Percentiles rank a stretch among this genome's conserved stretches.
phyloP scores from a whole-genome alignment of 2,113 vertebrate species.

The Lamprotornis superbus region DNA sequence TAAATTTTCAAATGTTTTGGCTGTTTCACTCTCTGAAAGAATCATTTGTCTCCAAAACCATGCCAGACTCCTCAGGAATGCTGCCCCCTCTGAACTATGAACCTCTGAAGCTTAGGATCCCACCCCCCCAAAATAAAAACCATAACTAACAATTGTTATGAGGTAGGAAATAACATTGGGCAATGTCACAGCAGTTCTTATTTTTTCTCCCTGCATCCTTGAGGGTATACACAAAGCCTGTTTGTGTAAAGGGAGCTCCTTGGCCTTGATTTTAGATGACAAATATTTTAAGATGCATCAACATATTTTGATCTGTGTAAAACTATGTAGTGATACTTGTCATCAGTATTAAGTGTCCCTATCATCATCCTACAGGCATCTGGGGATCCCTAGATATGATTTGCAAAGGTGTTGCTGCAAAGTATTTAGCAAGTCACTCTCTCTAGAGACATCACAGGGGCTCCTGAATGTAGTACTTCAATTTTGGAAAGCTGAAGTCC shows the following conservation, averaged over 20 bases:
- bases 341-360: neutral
- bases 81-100: neutral
- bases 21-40: neutral
- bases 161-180: fast-evolving
- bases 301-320: neutral
- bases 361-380: neutral
- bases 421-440: neutral
- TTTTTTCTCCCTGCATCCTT: neutral
- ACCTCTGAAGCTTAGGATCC: neutral
- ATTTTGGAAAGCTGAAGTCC: neutral
- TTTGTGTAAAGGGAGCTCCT: neutral
- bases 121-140: neutral
- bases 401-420: neutral
- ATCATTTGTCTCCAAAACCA: neutral
- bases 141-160: neutral
- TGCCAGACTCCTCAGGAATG: neutral
- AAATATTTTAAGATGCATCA: neutral
- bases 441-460: neutral
- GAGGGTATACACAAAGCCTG: neutral
- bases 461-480: neutral
- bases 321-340: fast-evolving
- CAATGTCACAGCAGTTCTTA: neutral
- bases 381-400: neutral
- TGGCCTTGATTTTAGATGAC: neutral
- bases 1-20: neutral